Evolutionary conservation across 53 echinoderm and acorn worm species (phyloP).

Genomic region (Mesocentrotus franciscanus): DNA sequence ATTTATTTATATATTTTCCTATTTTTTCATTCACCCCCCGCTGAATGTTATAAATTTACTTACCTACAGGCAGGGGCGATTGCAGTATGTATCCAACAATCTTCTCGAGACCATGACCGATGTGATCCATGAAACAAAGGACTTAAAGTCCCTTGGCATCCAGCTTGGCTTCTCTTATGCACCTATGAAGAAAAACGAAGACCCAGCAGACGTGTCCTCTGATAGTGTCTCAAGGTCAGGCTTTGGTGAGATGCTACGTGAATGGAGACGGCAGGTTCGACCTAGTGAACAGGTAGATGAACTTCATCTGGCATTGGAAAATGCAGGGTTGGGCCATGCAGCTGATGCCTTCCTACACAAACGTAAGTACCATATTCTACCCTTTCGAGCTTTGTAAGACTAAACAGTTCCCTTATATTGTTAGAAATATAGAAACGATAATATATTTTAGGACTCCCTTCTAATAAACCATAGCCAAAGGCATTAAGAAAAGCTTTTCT

Average conservation of each 20-base stretch:
- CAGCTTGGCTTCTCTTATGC: conserved; percentile 4
- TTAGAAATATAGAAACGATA: no score
- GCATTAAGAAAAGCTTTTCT: no score
- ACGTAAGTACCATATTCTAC: neutral
- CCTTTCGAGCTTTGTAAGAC: no score
- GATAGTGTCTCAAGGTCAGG: neutral
- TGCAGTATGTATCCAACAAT: neutral
- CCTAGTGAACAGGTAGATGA: neutral
- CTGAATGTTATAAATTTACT: no score
- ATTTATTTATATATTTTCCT: no score
- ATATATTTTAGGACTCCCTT: no score
- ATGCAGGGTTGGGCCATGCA: neutral
- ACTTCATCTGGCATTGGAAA: neutral
- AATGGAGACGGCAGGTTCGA: conserved; percentile 9
- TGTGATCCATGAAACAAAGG: neutral
- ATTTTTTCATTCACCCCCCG: no score
- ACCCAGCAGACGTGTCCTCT: neutral
- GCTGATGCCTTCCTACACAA: neutral
- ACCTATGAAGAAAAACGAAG: neutral
- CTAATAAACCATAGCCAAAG: no score
- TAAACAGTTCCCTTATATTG: no score
- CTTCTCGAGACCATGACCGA: neutral
- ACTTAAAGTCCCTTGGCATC: neutral
- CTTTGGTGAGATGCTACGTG: conserved; percentile 1
- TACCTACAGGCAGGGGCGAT: neutral